Percentiles rank a stretch among this genome's conserved stretches.
Evolutionary conservation across 1,140 invertebrate genomes (phyloP).

Genomic region (Zaprionus davidi): DNA sequence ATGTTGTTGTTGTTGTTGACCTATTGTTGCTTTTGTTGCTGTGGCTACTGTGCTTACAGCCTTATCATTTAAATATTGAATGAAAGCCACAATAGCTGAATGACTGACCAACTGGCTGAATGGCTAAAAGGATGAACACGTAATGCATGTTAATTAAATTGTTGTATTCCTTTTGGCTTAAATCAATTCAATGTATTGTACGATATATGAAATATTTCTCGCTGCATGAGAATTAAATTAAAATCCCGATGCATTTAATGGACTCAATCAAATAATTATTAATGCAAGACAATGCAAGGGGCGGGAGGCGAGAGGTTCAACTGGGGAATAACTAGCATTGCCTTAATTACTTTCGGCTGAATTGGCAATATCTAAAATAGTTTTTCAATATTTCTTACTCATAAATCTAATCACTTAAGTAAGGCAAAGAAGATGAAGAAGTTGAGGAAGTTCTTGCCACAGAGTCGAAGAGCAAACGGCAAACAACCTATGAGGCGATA

Average conservation of each 20-base stretch:
- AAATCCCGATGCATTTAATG: background rate
- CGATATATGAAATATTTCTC: background rate
- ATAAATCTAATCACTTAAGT: conserved; percentile 38
- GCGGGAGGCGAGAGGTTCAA: background rate
- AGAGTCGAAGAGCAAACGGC: conserved; percentile 34
- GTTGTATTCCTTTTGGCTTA: conserved; percentile 8
- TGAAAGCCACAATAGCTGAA: conserved; percentile 20
- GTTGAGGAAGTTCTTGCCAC: conserved; percentile 8
- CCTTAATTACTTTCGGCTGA: background rate
- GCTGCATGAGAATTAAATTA: background rate
- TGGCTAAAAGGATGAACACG: background rate
- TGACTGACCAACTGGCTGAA: background rate
- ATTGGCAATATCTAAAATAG: background rate
- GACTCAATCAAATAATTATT: background rate
- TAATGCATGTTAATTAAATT: conserved; percentile 39
- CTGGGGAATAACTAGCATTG: background rate
- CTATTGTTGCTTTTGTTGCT: conserved; percentile 11
- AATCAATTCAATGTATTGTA: background rate
- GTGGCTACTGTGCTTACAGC: conserved; percentile 11
- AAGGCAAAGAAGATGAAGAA: conserved; percentile 2
- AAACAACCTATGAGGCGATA: conserved; percentile 62
- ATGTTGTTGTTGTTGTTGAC: background rate
- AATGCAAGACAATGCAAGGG: background rate
- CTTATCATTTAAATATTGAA: conserved; percentile 24
- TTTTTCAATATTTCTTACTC: background rate